Evolutionary conservation across 1,140 invertebrate species (phyloP), one percentile per base, ranked within the genome.

Genomic region (Formica exsecta): DNA sequence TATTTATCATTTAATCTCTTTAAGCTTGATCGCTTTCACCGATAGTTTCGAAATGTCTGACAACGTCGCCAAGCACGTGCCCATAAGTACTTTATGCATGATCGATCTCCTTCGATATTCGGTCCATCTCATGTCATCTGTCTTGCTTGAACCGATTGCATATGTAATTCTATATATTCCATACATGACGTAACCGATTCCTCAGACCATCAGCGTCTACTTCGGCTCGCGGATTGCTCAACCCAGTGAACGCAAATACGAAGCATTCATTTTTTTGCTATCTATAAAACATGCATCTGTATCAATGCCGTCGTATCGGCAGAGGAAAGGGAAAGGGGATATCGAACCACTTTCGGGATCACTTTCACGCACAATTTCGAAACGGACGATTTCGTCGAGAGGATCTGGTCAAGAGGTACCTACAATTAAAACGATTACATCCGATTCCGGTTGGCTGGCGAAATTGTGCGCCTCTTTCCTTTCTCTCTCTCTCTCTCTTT

Each of bases 311-410:
- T 8, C 68, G 16, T 11, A 25, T 41, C 22, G 77, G 3, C 62
- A 22, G 25, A 22, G 3, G n/a, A 13, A 51, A 25, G 16, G 19
- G n/a, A 29, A 68, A 44, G n/a, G 0, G 54, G 29, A 0, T 54
- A 9, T 6, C 68, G 68, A 83, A 74, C 54, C 73, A 57, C 68
- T 83, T 83, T 83, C 54, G 13, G 77, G 48, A 74, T 83, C 54
- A 36, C 79, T 83, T 83, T 83, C 79, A 83, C 79, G 68, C 68
- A 44, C 38, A 74, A 74, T 83, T 74, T 83, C 79, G 79, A 74
- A 83, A 83, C 66, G 38, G 54, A 44, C 8, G 38, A 74, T 83
- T 83, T 83, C 66, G 22, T 59, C 66, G 48, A 16, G 70, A 19
- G 19, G 44, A 19, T 71, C 65, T 48, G 25, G 4, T 80, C 32